Base-by-base conservation (phyloP, 2,797 vertebrate species). In the Brachymystax lenok region DNA sequence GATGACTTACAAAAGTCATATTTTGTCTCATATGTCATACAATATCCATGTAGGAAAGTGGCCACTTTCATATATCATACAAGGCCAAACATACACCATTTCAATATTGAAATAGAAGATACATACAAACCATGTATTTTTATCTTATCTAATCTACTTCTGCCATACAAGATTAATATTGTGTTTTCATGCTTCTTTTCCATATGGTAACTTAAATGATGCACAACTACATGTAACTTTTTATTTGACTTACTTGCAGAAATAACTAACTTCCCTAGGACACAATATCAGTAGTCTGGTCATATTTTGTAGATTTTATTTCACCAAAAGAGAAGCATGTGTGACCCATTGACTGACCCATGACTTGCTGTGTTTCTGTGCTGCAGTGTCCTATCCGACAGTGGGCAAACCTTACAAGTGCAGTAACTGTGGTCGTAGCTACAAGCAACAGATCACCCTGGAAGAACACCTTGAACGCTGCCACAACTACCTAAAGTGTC, bases 391-490 rank as follows among this genome's bases (percentile, higher is more conserved):
- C 82, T 98, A 96, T 82, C 96, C 95, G 67, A 96, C 96, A 0
- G 96, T 97, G 28, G 97, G 97, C 80, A 99, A 99, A 83, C 97
- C 97, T 84, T 98, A 96, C 90, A 99, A 98, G 91, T 99, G 98
- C 93, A 98, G 94, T 94, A 97, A 95, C 94, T 99, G 98, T 13
- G 97, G 96, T 75, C 96, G 98, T 72, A 98, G 97, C 95, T 99
- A 99, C 93, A 99, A 98, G 85, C 97, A 98, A 90, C 96, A 97
- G 89, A 97, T 93, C 88, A 97, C 97, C 75, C 87, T 99, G 86
- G 97, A 98, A 77, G 97, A 99, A 80, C 98, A 99, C 92, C 94
- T 96, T 75, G 97, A 98, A 75, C 95, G 96, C 50, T 99, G 97
- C 88, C 96, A 98, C 88, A 95, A 91, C 91, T 98, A 96, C 91